These are phyloP conservation scores for Empidonax alnorum DNA, from an alignment of 2,113 vertebrate species.

Conservation along the genomic window DNA sequence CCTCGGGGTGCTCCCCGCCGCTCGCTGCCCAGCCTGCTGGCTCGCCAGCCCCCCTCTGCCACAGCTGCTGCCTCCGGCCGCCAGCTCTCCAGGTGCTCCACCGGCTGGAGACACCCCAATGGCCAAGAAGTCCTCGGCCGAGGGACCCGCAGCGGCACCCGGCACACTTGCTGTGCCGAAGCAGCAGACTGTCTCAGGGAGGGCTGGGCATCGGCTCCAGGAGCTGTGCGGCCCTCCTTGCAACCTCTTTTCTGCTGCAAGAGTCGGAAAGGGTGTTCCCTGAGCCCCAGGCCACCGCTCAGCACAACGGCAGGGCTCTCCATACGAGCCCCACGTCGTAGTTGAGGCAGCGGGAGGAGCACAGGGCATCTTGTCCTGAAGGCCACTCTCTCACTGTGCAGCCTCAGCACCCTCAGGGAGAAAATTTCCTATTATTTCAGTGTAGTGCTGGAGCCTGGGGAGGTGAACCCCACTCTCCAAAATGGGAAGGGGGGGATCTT, in stretches of 20 bases:
- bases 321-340: fast-evolving
- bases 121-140: neutral
- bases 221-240: no score
- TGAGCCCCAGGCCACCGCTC: fast-evolving
- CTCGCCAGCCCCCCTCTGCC: neutral
- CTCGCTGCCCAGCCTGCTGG: neutral
- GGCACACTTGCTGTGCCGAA: neutral
- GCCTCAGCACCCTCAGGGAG: neutral
- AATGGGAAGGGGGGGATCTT: no score
- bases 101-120: neutral
- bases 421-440: neutral
- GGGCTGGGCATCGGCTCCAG: neutral
- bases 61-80: neutral
- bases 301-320: fast-evolving
- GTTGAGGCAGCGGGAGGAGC: neutral
- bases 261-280: neutral
- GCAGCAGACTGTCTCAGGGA: neutral
- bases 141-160: neutral
- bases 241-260: neutral
- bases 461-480: fast-evolving
- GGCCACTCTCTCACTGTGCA: neutral
- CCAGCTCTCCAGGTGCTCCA: neutral
- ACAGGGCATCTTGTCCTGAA: fast-evolving
- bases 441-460: neutral
- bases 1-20: neutral